phyloP scores from a whole-genome alignment of 2,113 vertebrate species.

The Pteropus alecto region DNA sequence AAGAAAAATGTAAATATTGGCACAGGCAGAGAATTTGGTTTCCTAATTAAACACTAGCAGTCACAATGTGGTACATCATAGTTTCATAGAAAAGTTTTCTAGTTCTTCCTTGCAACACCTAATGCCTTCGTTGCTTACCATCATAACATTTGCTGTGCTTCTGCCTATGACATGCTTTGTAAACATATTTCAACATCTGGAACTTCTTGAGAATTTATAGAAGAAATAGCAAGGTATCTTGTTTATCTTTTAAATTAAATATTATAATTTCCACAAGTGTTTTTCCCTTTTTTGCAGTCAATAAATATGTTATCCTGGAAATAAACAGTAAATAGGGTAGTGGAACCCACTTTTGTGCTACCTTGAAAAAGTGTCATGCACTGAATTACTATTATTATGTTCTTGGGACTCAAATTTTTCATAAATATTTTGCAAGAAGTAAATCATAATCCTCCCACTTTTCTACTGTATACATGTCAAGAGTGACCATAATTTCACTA shows the following conservation, averaged over 20 bases:
- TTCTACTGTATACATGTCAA: neutral
- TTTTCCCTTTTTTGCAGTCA: neutral
- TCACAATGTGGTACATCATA: neutral
- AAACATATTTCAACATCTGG: neutral
- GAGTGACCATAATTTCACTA: neutral
- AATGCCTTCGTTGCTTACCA: neutral
- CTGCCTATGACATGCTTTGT: neutral
- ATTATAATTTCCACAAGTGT: neutral
- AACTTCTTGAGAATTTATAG: neutral
- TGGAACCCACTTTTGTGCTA: neutral
- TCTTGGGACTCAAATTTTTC: neutral
- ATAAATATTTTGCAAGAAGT: neutral
- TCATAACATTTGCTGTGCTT: neutral
- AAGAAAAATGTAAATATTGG: neutral
- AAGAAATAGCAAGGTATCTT: neutral
- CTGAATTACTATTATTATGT: neutral
- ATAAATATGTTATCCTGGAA: neutral
- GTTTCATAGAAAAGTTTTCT: neutral
- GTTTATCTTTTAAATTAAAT: neutral
- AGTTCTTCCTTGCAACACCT: neutral
- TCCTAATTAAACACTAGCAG: neutral
- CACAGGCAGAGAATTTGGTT: neutral
- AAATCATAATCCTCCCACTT: neutral
- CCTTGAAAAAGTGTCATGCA: neutral
- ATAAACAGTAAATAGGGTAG: neutral